Percentiles rank a stretch among this genome's conserved stretches.
Evolutionary conservation across 2,797 vertebrate genomes (phyloP).

Genomic region (Streptopelia turtur): DNA sequence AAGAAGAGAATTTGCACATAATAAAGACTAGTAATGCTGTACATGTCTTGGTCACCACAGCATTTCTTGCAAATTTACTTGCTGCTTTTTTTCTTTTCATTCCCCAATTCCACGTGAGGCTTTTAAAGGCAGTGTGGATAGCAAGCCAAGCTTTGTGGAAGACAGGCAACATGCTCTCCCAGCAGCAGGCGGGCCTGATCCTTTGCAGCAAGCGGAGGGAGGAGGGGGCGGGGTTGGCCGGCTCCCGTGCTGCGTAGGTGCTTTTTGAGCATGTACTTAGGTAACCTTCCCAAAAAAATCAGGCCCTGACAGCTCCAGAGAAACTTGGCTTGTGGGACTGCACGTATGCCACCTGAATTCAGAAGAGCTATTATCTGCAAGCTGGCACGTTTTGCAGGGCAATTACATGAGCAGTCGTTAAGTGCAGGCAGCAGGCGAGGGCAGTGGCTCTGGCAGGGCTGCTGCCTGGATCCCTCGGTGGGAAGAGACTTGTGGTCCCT

Average conservation of each 20-base stretch:
- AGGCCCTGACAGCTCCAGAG: slow-evolving; percentile 60
- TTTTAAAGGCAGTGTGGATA: background rate
- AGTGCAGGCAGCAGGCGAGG: background rate
- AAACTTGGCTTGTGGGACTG: slow-evolving; percentile 7
- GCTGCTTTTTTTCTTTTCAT: background rate
- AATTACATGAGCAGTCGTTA: background rate
- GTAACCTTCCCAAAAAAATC: slow-evolving; percentile 47
- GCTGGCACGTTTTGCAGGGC: slow-evolving; percentile 37
- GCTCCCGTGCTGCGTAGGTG: background rate
- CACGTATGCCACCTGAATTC: slow-evolving; percentile 47
- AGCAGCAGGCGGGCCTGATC: background rate
- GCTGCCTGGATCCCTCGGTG: background rate
- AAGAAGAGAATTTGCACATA: background rate
- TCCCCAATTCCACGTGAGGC: accelerated
- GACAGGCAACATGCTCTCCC: background rate
- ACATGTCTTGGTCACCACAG: background rate
- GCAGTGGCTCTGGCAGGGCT: background rate
- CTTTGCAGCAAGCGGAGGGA: background rate
- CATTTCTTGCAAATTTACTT: background rate
- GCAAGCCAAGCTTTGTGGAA: background rate
- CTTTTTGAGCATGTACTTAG: background rate
- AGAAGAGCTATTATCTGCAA: slow-evolving; percentile 12
- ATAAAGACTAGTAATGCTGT: background rate
- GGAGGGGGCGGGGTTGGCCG: background rate
- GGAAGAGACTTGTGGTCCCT: accelerated